Base-by-base conservation (phyloP, 2,113 vertebrate genomes). In the Pipa parva region DNA sequence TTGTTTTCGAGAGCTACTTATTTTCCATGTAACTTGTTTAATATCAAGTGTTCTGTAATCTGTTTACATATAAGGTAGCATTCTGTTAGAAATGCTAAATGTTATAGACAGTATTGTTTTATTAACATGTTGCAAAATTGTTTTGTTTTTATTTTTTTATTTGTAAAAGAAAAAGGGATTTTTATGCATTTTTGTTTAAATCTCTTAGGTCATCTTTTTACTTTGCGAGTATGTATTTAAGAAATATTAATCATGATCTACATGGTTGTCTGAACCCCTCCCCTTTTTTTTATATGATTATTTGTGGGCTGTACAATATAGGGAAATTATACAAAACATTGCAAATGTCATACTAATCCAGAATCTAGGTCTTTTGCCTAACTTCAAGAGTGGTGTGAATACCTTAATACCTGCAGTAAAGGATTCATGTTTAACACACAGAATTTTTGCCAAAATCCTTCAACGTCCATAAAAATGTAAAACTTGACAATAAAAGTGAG, bases 31-130 rank as follows among this genome's bases (percentile, higher is more conserved):
- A 63, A 76, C 78, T 79, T 61, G 69, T 75, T 78, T 75, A 79
- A 87, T 88, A 78, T 78, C n/a, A 76, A 85, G 84, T 84, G 12
- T 89, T 88, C 88, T 84, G 81, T 91, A 86, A 87, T 84, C 90
- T 91, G 91, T 94, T 93, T 93, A 93, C 91, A 92, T 90, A 89
- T 82, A 73, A 89, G 83, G 87, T 90, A 90, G 89, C 86, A 83
- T 81, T 76, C 63, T 24, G 55, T 81, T 83, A 31, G 71, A 83
- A 77, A 81, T 77, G 76, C 80, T 80, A 12, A 72, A 73, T 77
- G 71, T 79, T 90, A 91, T 85, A 89, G 88, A 87, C 92, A 93
- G 89, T 93, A 91, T 94, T 94, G 71, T 79, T 82, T 69, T 89
- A 82, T 82, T 79, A 80, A 85, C 83, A 83, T 83, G 76, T 80